Evolutionary conservation across 2,113 vertebrate species (phyloP).

Genomic region (Microcebus ravelobensis): DNA sequence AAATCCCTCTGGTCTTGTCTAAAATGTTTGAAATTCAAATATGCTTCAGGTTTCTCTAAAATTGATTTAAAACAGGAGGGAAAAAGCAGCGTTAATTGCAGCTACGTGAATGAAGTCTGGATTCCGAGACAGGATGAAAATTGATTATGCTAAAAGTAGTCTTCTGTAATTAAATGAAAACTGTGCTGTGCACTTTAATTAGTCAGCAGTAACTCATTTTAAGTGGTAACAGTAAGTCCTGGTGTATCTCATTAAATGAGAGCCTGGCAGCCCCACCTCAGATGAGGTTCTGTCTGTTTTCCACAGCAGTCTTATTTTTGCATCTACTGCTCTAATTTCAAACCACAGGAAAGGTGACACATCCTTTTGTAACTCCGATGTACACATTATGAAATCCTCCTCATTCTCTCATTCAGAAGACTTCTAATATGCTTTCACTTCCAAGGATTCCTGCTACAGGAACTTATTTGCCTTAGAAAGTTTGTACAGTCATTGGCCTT

Average conservation of each 20-base stretch:
- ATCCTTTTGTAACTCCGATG: background rate
- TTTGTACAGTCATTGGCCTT: background rate
- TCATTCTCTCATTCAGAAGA: conserved; percentile 14
- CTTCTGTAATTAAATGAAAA: conserved; percentile 74
- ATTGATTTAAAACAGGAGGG: conserved; percentile 51
- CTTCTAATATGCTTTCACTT: background rate
- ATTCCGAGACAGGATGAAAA: conserved; percentile 62
- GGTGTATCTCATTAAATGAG: conserved; percentile 31
- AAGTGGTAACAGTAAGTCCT: conserved; percentile 47
- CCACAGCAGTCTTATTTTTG: background rate
- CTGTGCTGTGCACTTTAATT: conserved; percentile 59
- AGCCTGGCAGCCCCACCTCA: background rate
- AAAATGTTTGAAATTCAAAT: conserved; percentile 62
- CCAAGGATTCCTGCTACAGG: background rate
- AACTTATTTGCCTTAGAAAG: background rate
- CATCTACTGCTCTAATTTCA: background rate
- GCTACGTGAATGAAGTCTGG: conserved; percentile 47
- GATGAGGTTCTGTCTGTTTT: background rate
- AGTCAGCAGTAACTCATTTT: conserved; percentile 66
- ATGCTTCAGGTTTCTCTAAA: conserved; percentile 45
- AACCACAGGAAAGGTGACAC: background rate
- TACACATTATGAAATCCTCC: background rate
- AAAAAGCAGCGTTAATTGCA: conserved; percentile 52
- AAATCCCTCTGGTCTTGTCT: background rate
- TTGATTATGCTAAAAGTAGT: conserved; percentile 66